These are phyloP conservation scores for Arothron firmamentum DNA, from an alignment of 2,113 vertebrate species.

Conservation along the genomic window DNA sequence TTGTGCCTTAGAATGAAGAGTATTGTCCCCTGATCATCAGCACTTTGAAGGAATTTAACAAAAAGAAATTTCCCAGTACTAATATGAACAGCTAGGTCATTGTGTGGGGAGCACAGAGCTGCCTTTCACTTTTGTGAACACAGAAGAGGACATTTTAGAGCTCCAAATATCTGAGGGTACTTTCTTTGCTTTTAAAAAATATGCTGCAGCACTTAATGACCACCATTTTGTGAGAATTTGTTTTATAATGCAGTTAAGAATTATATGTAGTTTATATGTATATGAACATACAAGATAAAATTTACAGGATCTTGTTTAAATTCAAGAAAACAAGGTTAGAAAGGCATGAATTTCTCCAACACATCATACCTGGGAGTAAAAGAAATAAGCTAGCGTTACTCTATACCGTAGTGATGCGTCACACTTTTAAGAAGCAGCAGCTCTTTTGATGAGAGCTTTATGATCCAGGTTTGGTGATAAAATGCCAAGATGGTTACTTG, in stretches of 20 bases:
- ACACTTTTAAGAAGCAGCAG: background rate
- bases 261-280: no score
- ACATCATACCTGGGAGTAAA: background rate
- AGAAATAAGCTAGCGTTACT: slow-evolving; percentile 1
- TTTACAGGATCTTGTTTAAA: no score
- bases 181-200: no score
- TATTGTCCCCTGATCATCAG: background rate
- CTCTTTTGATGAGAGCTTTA: slow-evolving; percentile 19
- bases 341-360: no score
- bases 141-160: no score
- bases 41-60: background rate
- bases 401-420: background rate
- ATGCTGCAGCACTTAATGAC: no score
- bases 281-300: no score
- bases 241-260: no score
- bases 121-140: no score
- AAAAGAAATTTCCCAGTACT: background rate
- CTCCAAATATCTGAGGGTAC: no score
- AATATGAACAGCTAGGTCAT: background rate
- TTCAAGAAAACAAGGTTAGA: no score
- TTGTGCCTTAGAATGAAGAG: background rate
- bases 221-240: no score
- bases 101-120: background rate
- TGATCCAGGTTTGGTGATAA: slow-evolving; percentile 32
- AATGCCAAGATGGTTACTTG: slow-evolving; percentile 19